A percentile compares a stretch with the other conserved stretches of the same genome.
Evolutionary conservation across 2,888 invertebrate genomes (phyloP).

Genomic region (Muscina levida): DNA sequence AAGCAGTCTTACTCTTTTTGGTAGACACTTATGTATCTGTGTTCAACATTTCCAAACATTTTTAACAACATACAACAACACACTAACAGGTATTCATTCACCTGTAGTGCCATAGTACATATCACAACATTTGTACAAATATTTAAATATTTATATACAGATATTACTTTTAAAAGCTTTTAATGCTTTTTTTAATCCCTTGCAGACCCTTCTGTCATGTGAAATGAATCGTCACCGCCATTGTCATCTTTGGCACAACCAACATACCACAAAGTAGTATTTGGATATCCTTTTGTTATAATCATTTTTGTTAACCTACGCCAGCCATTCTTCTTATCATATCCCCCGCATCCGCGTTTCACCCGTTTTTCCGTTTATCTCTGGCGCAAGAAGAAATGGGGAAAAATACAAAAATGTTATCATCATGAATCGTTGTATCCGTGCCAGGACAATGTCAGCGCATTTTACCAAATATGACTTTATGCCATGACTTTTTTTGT

Average conservation of each 20-base stretch:
- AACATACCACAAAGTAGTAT: too few species aligned
- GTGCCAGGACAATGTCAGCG: conserved; percentile 52
- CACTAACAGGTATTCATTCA: too few species aligned
- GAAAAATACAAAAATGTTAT: conserved; percentile 4
- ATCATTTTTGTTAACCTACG: conserved; percentile 34
- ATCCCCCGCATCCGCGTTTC: not conserved
- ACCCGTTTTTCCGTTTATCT: not conserved
- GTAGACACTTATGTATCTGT: too few species aligned
- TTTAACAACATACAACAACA: not conserved
- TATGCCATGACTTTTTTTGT: too few species aligned
- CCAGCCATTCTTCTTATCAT: not conserved
- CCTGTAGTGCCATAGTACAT: too few species aligned
- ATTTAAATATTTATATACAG: conserved; percentile 29
- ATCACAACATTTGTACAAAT: too few species aligned
- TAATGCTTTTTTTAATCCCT: conserved; percentile 18
- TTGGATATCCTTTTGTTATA: not conserved
- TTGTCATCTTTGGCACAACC: not conserved
- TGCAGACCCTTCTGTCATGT: not conserved
- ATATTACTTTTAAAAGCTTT: conserved; percentile 39
- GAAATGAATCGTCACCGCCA: not conserved
- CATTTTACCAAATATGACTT: conserved; percentile 34
- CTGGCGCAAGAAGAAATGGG: too few species aligned
- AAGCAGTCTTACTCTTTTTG: too few species aligned
- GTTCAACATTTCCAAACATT: too few species aligned
- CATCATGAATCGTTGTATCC: conserved; percentile 41